Percentiles rank a stretch among this genome's conserved stretches.
phyloP scores from a whole-genome alignment of 2,888 invertebrate genomes.

The Hermodice carunculata region DNA sequence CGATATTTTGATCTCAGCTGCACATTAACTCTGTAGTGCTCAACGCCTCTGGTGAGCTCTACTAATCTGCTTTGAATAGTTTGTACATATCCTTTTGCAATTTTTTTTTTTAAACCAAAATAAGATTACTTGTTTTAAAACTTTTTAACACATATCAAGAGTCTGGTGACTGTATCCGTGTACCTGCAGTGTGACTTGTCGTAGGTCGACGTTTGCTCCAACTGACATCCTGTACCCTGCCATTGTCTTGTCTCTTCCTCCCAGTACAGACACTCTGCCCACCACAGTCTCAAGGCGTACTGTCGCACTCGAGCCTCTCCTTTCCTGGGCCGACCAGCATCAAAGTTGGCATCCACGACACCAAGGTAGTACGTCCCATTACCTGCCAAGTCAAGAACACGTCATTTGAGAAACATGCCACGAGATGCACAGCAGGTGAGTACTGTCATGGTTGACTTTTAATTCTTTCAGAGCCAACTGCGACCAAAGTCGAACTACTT shows the following conservation, averaged over 20 bases:
- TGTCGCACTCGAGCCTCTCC: conserved; percentile 54
- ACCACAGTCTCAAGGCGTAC: conserved; percentile 62
- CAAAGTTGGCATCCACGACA: conserved; percentile 59
- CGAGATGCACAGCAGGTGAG: no score
- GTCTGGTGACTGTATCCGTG: no score
- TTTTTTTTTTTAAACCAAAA: neutral
- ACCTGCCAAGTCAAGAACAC: conserved; percentile 35
- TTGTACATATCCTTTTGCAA: neutral
- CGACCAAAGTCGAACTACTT: no score
- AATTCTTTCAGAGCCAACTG: no score
- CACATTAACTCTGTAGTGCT: no score
- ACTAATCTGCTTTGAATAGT: neutral
- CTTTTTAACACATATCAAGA: no score
- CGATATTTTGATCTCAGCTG: no score
- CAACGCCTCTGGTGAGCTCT: no score
- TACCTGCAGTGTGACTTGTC: conserved; percentile 56
- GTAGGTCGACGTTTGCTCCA: conserved; percentile 48
- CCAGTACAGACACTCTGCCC: conserved; percentile 65
- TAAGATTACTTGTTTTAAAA: no score
- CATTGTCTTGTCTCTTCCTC: conserved; percentile 46
- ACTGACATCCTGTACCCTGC: conserved; percentile 57
- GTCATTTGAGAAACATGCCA: neutral
- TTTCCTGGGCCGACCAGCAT: conserved; percentile 53
- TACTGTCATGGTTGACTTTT: no score
- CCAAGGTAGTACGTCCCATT: conserved; percentile 56